These are phyloP conservation scores for Chrysina gloriosa DNA, from an alignment of 2,888 invertebrate species.

Conservation along the genomic window DNA sequence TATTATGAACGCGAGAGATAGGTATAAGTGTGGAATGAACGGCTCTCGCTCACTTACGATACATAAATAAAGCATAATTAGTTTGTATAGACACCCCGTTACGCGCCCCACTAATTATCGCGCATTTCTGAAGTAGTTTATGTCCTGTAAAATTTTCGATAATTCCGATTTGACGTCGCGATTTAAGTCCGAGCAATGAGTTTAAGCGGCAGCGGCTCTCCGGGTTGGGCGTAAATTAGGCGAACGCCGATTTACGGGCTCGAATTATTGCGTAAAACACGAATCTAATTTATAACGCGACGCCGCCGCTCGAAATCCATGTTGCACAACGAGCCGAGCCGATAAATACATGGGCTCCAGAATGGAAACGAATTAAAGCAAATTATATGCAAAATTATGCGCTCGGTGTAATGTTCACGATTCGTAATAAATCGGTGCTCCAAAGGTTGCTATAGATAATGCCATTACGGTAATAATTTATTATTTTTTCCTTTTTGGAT, in stretches of 20 bases:
- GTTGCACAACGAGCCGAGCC: background rate
- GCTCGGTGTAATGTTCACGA: background rate
- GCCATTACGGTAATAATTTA: background rate
- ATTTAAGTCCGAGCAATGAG: too few relatives aligned
- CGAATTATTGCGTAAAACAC: conserved; percentile 15
- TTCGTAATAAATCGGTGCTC: conserved; percentile 2
- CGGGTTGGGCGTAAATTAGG: conserved; percentile 5
- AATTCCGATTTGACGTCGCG: conserved; percentile 4
- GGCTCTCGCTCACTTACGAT: background rate
- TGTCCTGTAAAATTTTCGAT: too few relatives aligned
- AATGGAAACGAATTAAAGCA: conserved; percentile 1
- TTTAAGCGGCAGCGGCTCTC: background rate
- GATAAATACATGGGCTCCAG: background rate
- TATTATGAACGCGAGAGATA: background rate
- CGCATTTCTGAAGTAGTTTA: conserved; percentile 8
- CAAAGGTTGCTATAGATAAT: background rate
- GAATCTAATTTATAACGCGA: conserved; percentile 12
- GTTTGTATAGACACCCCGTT: background rate
- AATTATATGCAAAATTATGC: conserved; percentile 22
- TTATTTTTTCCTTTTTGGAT: background rate
- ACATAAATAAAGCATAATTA: background rate
- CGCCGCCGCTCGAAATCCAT: conserved; percentile 6
- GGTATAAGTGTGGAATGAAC: conserved; percentile 16
- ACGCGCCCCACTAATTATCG: conserved; percentile 7
- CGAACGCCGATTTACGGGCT: conserved; percentile 1